Conservation (phyloP, 2,888 invertebrate species). For the Nowickia ferox region DNA sequence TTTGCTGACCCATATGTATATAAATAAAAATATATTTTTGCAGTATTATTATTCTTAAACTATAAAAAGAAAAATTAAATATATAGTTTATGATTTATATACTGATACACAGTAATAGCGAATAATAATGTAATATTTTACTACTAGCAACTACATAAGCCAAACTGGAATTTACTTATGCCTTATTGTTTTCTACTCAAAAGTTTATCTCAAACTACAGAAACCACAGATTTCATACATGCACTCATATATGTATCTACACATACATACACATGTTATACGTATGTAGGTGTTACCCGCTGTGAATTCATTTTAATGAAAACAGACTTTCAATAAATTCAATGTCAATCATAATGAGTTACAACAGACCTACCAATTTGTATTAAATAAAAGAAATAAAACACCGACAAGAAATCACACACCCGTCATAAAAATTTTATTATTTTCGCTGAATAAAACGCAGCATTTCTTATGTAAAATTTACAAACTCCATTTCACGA, state of each 20-base stretch:
- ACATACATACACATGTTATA: neutral
- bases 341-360: slow-evolving; percentile 82
- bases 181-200: no score
- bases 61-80: no score
- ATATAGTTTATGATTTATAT: no score
- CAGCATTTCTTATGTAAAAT: slow-evolving; percentile 14
- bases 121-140: no score
- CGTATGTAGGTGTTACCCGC: slow-evolving; percentile 36
- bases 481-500: neutral
- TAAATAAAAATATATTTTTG: no score
- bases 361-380: slow-evolving; percentile 76
- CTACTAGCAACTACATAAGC: no score
- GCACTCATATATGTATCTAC: no score
- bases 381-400: slow-evolving; percentile 74
- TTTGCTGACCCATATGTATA: no score
- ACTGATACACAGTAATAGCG: no score
- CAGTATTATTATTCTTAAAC: no score
- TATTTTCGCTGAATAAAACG: slow-evolving; percentile 4
- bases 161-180: no score
- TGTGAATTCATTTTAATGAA: slow-evolving; percentile 26
- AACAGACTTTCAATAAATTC: slow-evolving; percentile 78
- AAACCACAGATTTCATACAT: neutral
- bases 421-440: slow-evolving; percentile 14
- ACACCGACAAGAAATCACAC: slow-evolving; percentile 59
- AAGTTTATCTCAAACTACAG: no score